Conservation (phyloP, 2,113 vertebrate genomes). For the Otocyon megalotis region DNA sequence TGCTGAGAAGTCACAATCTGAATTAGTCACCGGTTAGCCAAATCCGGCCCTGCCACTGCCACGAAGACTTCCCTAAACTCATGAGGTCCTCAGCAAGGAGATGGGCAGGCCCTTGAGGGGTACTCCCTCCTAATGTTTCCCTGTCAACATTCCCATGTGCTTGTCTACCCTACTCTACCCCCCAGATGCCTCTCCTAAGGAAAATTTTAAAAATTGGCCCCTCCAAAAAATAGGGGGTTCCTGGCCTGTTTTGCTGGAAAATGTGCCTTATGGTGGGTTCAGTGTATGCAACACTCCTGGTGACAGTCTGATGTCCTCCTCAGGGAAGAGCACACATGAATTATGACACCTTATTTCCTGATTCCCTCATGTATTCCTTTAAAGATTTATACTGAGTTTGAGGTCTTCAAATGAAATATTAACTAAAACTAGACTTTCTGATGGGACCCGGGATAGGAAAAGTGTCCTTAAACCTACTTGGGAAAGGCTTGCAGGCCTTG, state of each 20-base stretch:
- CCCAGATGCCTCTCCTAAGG: not conserved
- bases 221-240: not conserved
- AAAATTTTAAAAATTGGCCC: not conserved
- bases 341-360: not conserved
- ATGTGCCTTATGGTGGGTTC: not conserved
- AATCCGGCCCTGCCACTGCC: not conserved
- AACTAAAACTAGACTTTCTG: not conserved
- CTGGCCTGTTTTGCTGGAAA: not conserved
- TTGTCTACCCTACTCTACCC: too few species aligned
- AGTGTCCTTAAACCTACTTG: not conserved
- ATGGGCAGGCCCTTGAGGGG: fast-evolving
- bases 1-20: conserved; percentile 64
- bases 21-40: conserved; percentile 18
- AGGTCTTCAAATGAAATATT: not conserved
- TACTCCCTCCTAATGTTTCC: not conserved
- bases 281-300: not conserved
- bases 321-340: not conserved
- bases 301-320: not conserved
- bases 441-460: not conserved
- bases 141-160: not conserved
- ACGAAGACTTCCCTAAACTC: not conserved
- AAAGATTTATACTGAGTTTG: not conserved
- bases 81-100: not conserved
- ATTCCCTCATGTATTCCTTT: not conserved
- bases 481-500: not conserved